These are phyloP conservation scores for Euproctis similis DNA, from an alignment of 2,888 invertebrate species.

Conservation along the genomic window DNA sequence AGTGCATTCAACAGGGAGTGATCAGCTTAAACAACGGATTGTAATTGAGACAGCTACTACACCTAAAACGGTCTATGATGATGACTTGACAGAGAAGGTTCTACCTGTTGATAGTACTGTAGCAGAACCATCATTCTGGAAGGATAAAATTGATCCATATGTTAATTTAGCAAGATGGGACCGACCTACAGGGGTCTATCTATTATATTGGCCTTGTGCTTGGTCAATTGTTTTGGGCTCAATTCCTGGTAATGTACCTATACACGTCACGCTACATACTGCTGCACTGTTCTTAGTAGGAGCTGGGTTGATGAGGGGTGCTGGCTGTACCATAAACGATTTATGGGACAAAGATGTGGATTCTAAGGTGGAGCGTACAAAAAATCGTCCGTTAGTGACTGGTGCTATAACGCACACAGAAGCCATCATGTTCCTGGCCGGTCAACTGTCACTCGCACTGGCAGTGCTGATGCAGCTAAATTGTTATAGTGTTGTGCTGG, in stretches of 20 bases:
- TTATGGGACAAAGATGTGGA: constrained; percentile 97
- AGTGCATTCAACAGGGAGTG: constrained; percentile 55
- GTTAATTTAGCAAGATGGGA: constrained; percentile 89
- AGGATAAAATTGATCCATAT: constrained; percentile 75
- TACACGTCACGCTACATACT: constrained; percentile 75
- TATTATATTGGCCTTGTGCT: constrained; percentile 96
- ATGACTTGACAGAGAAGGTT: constrained; percentile 37
- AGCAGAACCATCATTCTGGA: constrained; percentile 33
- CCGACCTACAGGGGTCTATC: constrained; percentile 93
- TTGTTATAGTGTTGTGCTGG: constrained; percentile 87
- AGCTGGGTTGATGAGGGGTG: constrained; percentile 95
- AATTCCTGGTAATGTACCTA: constrained; percentile 80
- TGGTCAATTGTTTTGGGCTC: constrained; percentile 96
- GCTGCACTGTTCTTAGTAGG: constrained; percentile 91
- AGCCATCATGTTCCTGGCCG: constrained; percentile 87
- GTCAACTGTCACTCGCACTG: constrained; percentile 88
- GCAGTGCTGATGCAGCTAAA: constrained; percentile 92
- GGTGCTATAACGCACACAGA: constrained; percentile 84
- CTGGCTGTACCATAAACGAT: constrained; percentile 98
- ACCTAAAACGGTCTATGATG: constrained; percentile 53
- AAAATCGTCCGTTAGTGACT: constrained; percentile 88
- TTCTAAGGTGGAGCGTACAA: constrained; percentile 87
- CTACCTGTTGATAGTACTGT: constrained; percentile 24
- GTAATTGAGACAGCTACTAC: constrained; percentile 59
- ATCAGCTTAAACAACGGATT: constrained; percentile 62